Percentiles rank a stretch among this genome's conserved stretches.
Conservation (phyloP, 2,797 vertebrate species). For the Platalea minor region DNA sequence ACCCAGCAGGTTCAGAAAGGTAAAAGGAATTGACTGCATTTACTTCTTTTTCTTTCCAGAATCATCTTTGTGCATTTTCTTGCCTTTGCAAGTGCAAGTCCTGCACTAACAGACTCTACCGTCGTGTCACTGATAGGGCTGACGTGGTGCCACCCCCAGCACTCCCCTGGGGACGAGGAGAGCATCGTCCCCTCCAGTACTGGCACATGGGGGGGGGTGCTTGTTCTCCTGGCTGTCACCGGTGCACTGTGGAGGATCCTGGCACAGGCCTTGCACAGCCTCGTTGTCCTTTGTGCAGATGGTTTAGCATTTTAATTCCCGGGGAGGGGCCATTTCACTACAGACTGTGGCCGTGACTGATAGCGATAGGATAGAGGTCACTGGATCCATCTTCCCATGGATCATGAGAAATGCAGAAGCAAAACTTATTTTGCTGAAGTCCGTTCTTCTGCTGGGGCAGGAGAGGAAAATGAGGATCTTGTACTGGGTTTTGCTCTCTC, state of each 20-base stretch:
- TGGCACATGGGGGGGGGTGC: neutral
- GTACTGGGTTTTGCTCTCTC: neutral
- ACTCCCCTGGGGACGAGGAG: neutral
- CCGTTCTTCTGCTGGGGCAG: neutral
- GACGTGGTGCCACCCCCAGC: neutral
- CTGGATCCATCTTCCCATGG: neutral
- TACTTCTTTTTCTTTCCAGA: neutral
- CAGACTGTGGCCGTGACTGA: neutral
- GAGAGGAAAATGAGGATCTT: neutral
- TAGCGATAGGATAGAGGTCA: neutral
- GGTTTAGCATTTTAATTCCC: neutral
- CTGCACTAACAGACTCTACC: neutral
- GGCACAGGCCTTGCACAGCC: neutral
- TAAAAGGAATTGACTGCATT: neutral
- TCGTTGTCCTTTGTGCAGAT: neutral
- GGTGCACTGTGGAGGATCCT: neutral
- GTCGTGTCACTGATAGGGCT: neutral
- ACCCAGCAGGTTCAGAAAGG: neutral
- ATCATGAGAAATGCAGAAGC: neutral
- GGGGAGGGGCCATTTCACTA: neutral
- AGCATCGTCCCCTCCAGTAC: neutral
- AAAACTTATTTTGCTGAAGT: neutral
- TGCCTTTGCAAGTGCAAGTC: neutral
- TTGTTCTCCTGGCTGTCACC: neutral
- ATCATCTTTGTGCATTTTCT: neutral